These are phyloP conservation scores for Limonius californicus DNA, from an alignment of 1,140 invertebrate genomes.

Conservation along the genomic window DNA sequence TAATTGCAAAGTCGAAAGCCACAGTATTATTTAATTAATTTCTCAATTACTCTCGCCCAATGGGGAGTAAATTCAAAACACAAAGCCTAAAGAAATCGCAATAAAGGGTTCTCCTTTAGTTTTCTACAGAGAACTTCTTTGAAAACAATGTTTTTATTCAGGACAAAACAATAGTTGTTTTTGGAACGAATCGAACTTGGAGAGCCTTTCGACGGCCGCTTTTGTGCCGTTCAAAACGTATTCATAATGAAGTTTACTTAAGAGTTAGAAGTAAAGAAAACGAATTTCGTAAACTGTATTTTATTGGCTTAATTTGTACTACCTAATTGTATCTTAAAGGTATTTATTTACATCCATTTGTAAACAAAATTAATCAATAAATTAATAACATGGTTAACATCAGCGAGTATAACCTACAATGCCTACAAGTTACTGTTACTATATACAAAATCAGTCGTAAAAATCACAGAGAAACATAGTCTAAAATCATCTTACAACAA, in stretches of 20 bases:
- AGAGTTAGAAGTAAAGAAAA: neutral
- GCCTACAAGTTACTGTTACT: neutral
- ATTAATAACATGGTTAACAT: constrained; percentile 6
- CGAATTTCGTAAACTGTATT: neutral
- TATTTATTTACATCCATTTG: neutral
- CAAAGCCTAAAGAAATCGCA: constrained; percentile 27
- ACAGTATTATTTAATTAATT: constrained; percentile 33
- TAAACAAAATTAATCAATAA: neutral
- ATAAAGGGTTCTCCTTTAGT: constrained; percentile 26
- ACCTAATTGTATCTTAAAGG: neutral
- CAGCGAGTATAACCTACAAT: neutral
- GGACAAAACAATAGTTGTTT: constrained; percentile 26
- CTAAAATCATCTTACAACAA: neutral
- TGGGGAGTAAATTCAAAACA: constrained; percentile 31
- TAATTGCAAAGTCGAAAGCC: constrained; percentile 27
- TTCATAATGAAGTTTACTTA: constrained; percentile 3
- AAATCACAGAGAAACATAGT: constrained; percentile 33
- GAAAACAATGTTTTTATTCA: constrained; percentile 29
- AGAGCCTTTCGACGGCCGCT: constrained; percentile 18
- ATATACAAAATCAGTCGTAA: constrained; percentile 34
- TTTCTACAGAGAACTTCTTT: constrained; percentile 25
- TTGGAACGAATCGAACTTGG: constrained; percentile 23
- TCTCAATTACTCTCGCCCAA: constrained; percentile 36
- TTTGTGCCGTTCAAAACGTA: constrained; percentile 3
- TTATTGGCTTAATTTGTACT: constrained; percentile 1